Conservation (phyloP, 1,140 invertebrate species). For the Tetramorium alpestre region DNA sequence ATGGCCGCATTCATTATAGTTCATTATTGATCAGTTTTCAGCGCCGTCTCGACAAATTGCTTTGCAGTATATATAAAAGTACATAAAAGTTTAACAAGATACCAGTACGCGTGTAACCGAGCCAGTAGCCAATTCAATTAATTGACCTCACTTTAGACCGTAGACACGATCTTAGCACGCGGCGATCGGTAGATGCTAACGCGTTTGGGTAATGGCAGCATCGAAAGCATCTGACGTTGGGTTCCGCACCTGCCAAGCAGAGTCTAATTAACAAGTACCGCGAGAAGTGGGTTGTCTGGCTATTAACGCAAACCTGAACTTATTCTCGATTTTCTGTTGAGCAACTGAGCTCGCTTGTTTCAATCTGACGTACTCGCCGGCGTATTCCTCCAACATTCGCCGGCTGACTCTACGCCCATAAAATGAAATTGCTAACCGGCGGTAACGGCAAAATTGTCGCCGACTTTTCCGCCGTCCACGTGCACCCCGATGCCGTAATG, state of each 20-base stretch:
- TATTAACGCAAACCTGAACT: conserved; percentile 46
- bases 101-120: conserved; percentile 29
- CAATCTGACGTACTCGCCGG: background rate
- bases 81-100: conserved; percentile 34
- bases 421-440: conserved; percentile 6
- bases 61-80: background rate
- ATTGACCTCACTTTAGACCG: conserved; percentile 33
- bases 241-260: conserved; percentile 40
- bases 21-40: conserved; percentile 17
- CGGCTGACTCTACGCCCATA: background rate
- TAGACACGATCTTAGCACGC: background rate
- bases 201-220: conserved; percentile 32
- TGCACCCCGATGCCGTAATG: background rate
- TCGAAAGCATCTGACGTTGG: conserved; percentile 49
- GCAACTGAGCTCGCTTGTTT: background rate
- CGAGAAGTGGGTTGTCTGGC: conserved; percentile 59
- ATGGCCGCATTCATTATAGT: background rate
- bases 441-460: background rate
- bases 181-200: conserved; percentile 39
- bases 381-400: background rate
- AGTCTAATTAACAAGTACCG: conserved; percentile 68
- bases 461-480: background rate
- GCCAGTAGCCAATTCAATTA: conserved; percentile 53
- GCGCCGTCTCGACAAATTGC: background rate
- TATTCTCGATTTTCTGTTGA: conserved; percentile 20